A percentile compares a stretch with the other conserved stretches of the same genome.
Evolutionary conservation across 2,888 invertebrate species (phyloP).

Genomic region (Morpho helenor): DNA sequence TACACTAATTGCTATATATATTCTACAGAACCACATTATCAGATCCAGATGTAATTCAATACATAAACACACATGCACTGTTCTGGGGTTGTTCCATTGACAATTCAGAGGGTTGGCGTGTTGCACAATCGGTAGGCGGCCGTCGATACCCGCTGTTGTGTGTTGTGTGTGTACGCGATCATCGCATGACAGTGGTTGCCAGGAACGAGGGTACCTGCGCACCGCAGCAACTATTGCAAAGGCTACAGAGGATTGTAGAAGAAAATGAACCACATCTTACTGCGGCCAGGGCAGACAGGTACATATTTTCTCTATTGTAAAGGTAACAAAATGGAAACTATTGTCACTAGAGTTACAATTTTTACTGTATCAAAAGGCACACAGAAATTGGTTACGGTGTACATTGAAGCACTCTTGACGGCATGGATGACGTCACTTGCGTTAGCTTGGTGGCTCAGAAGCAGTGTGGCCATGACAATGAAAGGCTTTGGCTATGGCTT

Average conservation of each 20-base stretch:
- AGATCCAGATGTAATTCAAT: slow-evolving; percentile 86
- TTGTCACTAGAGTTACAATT: no score
- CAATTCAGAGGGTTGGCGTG: slow-evolving; percentile 94
- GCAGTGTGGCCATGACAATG: no score
- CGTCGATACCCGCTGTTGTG: slow-evolving; percentile 91
- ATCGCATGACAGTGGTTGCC: slow-evolving; percentile 95
- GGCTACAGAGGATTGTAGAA: slow-evolving; percentile 86
- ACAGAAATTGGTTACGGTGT: no score
- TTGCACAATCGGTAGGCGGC: slow-evolving; percentile 92
- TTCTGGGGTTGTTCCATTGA: slow-evolving; percentile 97
- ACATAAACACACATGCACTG: slow-evolving; percentile 89
- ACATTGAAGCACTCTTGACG: no score
- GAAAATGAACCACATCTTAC: slow-evolving; percentile 94
- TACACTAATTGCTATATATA: background rate
- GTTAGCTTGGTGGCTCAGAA: no score
- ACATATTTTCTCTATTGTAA: slow-evolving; percentile 17
- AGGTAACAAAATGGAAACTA: no score
- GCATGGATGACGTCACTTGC: no score
- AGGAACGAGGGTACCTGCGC: slow-evolving; percentile 93
- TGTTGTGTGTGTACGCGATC: slow-evolving; percentile 92
- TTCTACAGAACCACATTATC: slow-evolving; percentile 82
- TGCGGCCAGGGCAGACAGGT: slow-evolving; percentile 92
- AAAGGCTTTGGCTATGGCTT: no score
- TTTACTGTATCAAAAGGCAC: no score
- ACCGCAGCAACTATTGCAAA: slow-evolving; percentile 83